Evolutionary conservation across 2,113 vertebrate species (phyloP), one percentile per base, ranked within the genome.

Genomic region (Toxostoma redivivum): DNA sequence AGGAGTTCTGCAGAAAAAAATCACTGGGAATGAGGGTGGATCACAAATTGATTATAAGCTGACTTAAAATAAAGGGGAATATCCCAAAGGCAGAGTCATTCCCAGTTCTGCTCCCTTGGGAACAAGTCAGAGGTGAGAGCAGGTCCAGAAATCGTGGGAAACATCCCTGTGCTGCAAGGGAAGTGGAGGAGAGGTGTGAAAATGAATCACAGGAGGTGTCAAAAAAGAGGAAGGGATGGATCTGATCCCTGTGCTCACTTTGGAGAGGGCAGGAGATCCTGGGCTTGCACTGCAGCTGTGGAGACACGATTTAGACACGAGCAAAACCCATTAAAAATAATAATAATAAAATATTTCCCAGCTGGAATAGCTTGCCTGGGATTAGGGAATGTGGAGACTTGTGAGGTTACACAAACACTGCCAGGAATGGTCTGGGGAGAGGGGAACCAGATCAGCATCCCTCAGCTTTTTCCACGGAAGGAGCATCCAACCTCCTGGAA

Each of bases 251-350:
- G 14, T 1, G 17, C 11, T 82, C 23, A 0, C 51, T 4, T 6
- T 17, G 45, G 38, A 23, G 15, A n/a, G 66, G 33, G 33, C 8
- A 38, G 70, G 58, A 60, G 58, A 58, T 53, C 37, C 15, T 4
- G 25, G 60, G 15, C 15, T 67, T 9, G 24, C 25, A 8, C 7
- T 33, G 33, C 31, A 37, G 0, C 13, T 38, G 4, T 0, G 5
- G 56, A 69, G 53, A 23, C 31, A 19, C 25, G 4, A 18, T 42
- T 79, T 13, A 80, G 76, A 58, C 35, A 42, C 0, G 0, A 81
- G 51, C 22, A 33, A 82, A 79, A 64, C 10, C 56, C 53, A 38
- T 1, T 2, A 38, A 38, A 10, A 38, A 38, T 38, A 38, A 38
- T 38, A 38, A 38, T 38, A 38, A 38, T 38, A 38, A 38, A 67